A percentile compares a stretch with the other conserved stretches of the same genome.
These are phyloP conservation scores for Indicator maculatus DNA, from an alignment of 2,113 vertebrate species.

Conservation along the genomic window DNA sequence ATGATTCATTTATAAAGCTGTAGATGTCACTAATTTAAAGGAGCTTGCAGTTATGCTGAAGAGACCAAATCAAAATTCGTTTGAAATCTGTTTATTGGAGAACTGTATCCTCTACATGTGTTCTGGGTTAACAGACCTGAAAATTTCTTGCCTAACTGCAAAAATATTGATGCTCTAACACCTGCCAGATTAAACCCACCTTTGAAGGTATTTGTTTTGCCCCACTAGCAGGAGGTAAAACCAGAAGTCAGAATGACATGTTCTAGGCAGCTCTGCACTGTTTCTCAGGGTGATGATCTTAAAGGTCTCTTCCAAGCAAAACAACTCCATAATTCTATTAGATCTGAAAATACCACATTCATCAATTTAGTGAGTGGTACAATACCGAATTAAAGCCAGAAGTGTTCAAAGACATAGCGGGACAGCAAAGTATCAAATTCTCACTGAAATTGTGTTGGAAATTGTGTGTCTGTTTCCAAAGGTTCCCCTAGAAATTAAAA, in stretches of 20 bases:
- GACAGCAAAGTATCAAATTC: no score
- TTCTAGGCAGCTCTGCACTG: neutral
- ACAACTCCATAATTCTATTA: no score
- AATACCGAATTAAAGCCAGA: no score
- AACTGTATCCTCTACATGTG: neutral
- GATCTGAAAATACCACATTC: no score
- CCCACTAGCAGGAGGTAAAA: neutral
- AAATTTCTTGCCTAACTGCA: slow-evolving; percentile 6
- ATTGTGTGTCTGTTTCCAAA: no score
- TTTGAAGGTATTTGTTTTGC: neutral
- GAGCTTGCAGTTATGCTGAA: neutral
- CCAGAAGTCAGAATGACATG: neutral
- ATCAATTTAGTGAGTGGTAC: no score
- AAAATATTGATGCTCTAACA: neutral
- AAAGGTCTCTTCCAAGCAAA: neutral
- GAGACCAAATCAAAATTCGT: neutral
- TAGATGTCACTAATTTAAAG: neutral
- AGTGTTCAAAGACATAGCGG: no score
- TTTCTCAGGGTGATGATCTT: no score
- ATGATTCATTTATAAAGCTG: neutral
- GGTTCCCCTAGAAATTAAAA: no score
- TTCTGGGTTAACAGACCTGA: neutral
- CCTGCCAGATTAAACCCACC: neutral
- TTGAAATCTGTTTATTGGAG: neutral
- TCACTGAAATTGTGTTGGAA: no score